phyloP scores from a whole-genome alignment of 2,888 invertebrate species.

The Ethmia dodecea region DNA sequence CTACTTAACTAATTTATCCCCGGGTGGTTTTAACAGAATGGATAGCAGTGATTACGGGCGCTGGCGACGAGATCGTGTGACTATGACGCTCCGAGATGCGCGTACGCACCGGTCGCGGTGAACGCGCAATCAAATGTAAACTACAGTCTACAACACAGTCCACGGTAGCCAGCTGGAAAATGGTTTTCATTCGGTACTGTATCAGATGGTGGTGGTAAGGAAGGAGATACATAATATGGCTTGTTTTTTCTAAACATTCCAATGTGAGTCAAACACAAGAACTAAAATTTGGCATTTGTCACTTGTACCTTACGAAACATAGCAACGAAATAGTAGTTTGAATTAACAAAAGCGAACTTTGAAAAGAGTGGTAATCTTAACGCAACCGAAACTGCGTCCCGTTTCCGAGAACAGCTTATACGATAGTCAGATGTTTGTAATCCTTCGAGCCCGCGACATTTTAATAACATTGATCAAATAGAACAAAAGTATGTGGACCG shows the following conservation, averaged over 20 bases:
- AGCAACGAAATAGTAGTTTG: too few species aligned
- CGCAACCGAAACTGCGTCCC: slow-evolving; percentile 7
- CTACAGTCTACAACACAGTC: too few species aligned
- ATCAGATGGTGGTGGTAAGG: too few species aligned
- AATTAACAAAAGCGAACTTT: too few species aligned
- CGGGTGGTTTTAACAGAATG: slow-evolving; percentile 79
- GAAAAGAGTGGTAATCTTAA: too few species aligned
- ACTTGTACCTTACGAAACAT: too few species aligned
- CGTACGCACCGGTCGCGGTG: slow-evolving; percentile 24
- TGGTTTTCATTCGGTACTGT: too few species aligned
- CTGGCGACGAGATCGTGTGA: slow-evolving; percentile 53
- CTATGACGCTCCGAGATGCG: slow-evolving; percentile 32
- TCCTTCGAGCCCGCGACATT: slow-evolving; percentile 71
- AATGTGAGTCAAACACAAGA: too few species aligned
- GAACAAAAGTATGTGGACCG: slow-evolving; percentile 78
- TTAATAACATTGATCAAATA: slow-evolving; percentile 79
- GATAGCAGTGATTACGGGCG: slow-evolving; percentile 76
- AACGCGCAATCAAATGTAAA: slow-evolving; percentile 31
- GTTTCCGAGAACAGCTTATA: slow-evolving; percentile 40
- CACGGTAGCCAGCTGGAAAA: too few species aligned
- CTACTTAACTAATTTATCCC: slow-evolving; percentile 79
- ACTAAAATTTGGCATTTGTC: too few species aligned
- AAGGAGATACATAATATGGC: too few species aligned
- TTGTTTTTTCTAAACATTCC: too few species aligned
- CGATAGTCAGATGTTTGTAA: slow-evolving; percentile 70